Evolutionary conservation across 2,113 vertebrate species (phyloP), one percentile per base, ranked within the genome.

Genomic region (Leiothrix lutea): DNA sequence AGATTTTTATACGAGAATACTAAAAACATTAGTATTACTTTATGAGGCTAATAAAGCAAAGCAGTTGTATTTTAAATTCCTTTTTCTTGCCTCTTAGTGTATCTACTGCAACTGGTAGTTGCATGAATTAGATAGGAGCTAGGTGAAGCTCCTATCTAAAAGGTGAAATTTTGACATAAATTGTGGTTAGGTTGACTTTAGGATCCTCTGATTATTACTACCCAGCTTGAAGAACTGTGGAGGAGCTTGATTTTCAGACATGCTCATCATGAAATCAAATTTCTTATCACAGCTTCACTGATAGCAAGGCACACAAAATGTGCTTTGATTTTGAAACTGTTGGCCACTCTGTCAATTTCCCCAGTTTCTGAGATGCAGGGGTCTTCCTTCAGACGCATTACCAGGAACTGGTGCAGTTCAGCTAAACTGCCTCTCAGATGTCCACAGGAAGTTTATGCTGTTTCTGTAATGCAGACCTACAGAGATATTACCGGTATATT

Each of bases 41-140:
- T 94, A 88, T 72, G 13, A 72, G 10, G 4, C 17, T 92, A 73
- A 58, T 87, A 92, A 89, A 94, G 26, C 12, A 91, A 89, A 91
- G 22, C 14, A 33, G 26, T 57, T 80, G 2, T 33, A 40, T 72
- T 95, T 91, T 61, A 88, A 71, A 54, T 86, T 51, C 15, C 9
- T 65, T 90, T 83, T 77, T 74, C 22, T 91, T 60, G 11, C 24
- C 7, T 78, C 40, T 83, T 40, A 29, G 29, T 33, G 10, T 5
- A 9, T 31, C 4, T 51, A 51, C 7, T 73, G 33, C 8, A 83
- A 50, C 26, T 20, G 6, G 11, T 14, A 78, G 21, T 26, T 60
- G 21, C 29, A n/a, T 16, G 67, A 95, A 48, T 44, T 60, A 56
- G 18, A 7, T 35, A 56, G 75, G 5, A 75, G 13, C 11, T 64